Base-by-base conservation (phyloP, 1,140 invertebrate species). In the Microvelia longipes region DNA sequence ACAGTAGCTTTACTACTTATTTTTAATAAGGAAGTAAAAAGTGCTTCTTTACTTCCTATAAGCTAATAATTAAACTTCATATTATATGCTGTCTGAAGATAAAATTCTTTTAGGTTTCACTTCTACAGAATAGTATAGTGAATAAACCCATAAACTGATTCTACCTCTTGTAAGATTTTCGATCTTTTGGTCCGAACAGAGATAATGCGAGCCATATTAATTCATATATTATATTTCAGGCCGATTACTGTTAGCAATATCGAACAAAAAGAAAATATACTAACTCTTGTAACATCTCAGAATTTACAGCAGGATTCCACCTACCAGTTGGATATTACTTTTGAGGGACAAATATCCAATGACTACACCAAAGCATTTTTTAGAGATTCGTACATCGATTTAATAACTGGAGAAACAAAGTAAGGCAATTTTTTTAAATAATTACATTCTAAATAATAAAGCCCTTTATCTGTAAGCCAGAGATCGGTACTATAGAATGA, bases 241-340 rank as follows among this genome's bases (percentile, higher is more conserved):
- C 62, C 70, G 0, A 70, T 76, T 11, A 68, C 68, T 2, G 71
- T 76, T 0, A 73, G 62, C 14, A 71, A 70, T 29, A 50, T 75
- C 19, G 74, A 73, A 65, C 71, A 72, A 72, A 27, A 71, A 69
- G 70, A 71, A 63, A 66, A 75, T 25, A 68, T 70, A 1, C 64
- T 71, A 15, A 68, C 68, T 25, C 71, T 77, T 26, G 72, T 73
- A 24, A 70, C 72, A 1, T 73, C 75, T 11, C 70, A 74, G 28
- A 73, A 71, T 24, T 68, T 77, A n/a, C 70, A 71, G 28, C 68
- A 72, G 29, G 75, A 76, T 50, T 69, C 73, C 14, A 76, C 73
- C 13, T 77, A 77, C 66, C 74, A 76, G 68, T 61, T 77, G 14
- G 74, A 76, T 64, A 70, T 77, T 29, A 65, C 66, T 13, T 77